phyloP scores from a whole-genome alignment of 1,140 invertebrate species.

The Diuraphis noxia region DNA sequence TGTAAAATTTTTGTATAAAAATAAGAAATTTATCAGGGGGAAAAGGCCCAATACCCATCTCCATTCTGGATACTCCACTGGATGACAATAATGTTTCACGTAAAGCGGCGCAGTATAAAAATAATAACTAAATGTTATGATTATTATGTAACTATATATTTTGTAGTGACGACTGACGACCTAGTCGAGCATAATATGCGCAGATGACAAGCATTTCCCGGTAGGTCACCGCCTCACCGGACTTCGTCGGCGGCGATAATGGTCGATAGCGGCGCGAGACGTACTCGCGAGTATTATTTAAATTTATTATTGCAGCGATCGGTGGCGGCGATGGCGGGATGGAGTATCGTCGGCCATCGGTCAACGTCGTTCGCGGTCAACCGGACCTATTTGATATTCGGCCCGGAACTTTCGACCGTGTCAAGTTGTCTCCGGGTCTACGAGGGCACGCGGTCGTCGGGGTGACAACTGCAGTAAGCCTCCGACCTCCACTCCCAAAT shows the following conservation, averaged over 20 bases:
- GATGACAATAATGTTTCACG: too few species aligned
- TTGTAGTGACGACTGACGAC: background rate
- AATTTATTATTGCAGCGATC: background rate
- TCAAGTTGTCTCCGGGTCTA: background rate
- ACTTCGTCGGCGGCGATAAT: background rate
- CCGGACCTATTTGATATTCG: slow-evolving; percentile 1
- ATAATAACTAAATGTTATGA: background rate
- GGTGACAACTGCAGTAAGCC: background rate
- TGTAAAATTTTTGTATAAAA: too few species aligned
- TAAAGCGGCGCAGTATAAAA: background rate
- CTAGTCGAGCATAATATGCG: background rate
- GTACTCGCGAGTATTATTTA: background rate
- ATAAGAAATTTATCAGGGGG: too few species aligned
- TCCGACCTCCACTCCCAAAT: background rate
- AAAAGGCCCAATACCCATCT: too few species aligned
- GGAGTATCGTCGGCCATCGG: background rate
- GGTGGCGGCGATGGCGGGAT: too few species aligned
- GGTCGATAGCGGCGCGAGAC: background rate
- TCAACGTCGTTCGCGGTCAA: slow-evolving; percentile 29
- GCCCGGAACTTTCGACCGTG: slow-evolving; percentile 18
- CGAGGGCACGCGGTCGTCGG: background rate
- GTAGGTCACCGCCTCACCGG: background rate
- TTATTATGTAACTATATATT: background rate
- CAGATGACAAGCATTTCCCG: background rate
- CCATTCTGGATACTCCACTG: too few species aligned